Conservation (phyloP, 1,140 invertebrate species). For the Cyclargus thomasi region DNA sequence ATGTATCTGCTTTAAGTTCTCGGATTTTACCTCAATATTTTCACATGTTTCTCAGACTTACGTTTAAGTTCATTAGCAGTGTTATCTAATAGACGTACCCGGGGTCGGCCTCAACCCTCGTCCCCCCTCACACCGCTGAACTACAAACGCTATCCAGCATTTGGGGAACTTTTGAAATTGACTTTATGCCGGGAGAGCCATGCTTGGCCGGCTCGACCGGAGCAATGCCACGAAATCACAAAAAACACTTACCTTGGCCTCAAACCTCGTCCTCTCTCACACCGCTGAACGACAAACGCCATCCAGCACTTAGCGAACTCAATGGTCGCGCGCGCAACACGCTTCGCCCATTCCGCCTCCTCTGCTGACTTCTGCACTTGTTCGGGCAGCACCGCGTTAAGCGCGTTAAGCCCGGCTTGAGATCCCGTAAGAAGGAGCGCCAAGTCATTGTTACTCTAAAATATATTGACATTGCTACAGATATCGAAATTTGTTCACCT, state of each 20-base stretch:
- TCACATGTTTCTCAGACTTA: too few species aligned
- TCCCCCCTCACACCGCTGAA: conserved; percentile 87
- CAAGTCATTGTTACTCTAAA: conserved; percentile 30
- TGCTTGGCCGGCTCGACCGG: too few species aligned
- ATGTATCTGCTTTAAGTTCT: too few species aligned
- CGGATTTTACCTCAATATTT: too few species aligned
- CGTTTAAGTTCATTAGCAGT: too few species aligned
- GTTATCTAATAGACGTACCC: too few species aligned
- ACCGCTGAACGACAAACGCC: conserved; percentile 87
- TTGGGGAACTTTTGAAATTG: conserved; percentile 88
- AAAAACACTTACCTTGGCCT: conserved; percentile 77
- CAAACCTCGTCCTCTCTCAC: conserved; percentile 87
- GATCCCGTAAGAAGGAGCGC: conserved; percentile 38
- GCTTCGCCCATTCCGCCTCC: conserved; percentile 42
- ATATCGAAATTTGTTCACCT: too few species aligned
- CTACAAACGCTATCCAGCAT: conserved; percentile 92
- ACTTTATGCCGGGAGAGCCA: too few species aligned
- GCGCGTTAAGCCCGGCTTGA: not conserved
- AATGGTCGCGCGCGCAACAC: conserved; percentile 75
- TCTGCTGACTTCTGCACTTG: not conserved
- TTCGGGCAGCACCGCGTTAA: conserved; percentile 12
- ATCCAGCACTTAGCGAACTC: conserved; percentile 91
- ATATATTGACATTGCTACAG: not conserved
- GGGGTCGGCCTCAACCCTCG: conserved; percentile 86
- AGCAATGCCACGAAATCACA: too few species aligned